Evolutionary conservation across 2,797 vertebrate genomes (phyloP).

Genomic region (Pitangus sulphuratus): DNA sequence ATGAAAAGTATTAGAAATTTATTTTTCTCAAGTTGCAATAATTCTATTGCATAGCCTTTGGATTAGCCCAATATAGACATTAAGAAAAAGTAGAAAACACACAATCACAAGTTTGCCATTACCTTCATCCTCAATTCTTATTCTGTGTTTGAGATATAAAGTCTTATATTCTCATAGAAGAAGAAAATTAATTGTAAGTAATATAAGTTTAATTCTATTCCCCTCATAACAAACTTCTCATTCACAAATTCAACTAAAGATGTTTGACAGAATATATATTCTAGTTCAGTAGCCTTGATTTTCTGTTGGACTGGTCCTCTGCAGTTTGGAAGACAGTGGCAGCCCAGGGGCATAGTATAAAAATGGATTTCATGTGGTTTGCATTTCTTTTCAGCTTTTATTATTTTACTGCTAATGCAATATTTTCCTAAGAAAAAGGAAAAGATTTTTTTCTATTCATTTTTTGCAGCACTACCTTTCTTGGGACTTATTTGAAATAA

Average conservation of each 20-base stretch:
- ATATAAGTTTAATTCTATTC: background rate
- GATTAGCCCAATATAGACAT: background rate
- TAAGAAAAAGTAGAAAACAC: background rate
- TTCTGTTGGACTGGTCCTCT: constrained; percentile 1
- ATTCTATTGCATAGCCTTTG: background rate
- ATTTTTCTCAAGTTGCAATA: background rate
- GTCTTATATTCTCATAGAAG: background rate
- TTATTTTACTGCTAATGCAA: constrained; percentile 17
- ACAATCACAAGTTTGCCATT: background rate
- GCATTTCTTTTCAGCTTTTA: constrained; percentile 15
- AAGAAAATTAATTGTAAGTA: background rate
- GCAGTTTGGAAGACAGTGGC: background rate
- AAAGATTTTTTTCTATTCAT: background rate
- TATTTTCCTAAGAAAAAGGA: constrained; percentile 28
- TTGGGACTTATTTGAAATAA: constrained; percentile 30
- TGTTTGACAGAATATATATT: background rate
- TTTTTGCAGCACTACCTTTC: background rate
- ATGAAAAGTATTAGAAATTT: background rate
- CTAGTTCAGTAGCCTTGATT: background rate
- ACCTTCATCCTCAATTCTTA: background rate
- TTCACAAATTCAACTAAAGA: constrained; percentile 12
- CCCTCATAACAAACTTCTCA: background rate
- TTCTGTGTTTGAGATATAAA: background rate
- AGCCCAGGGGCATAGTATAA: background rate
- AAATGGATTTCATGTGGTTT: constrained; percentile 28